Conservation (phyloP, 2,113 vertebrate genomes). For the Oreocharis arfaki region DNA sequence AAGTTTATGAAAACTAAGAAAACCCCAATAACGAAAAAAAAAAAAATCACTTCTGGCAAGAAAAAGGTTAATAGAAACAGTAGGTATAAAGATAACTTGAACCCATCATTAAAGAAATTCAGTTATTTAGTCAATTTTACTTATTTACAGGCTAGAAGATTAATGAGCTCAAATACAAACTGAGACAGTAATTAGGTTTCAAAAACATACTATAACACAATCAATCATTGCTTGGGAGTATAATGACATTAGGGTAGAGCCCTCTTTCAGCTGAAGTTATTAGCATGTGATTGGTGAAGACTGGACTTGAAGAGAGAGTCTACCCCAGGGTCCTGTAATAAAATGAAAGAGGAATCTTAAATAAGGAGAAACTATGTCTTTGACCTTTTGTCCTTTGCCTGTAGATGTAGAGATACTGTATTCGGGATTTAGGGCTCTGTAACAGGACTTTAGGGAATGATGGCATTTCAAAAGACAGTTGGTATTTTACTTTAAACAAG, state of each 20-base stretch:
- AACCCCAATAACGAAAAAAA: background rate
- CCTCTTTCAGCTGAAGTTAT: conserved; percentile 82
- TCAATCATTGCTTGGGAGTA: conserved; percentile 90
- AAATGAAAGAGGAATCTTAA: conserved; percentile 71
- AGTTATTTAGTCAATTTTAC: conserved; percentile 98
- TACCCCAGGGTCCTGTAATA: conserved; percentile 70
- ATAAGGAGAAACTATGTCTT: conserved; percentile 67
- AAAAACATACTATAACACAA: conserved; percentile 93
- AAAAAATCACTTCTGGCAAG: conserved; percentile 78
- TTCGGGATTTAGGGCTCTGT: conserved; percentile 59
- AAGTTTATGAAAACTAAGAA: conserved; percentile 69
- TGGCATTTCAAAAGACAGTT: conserved; percentile 66
- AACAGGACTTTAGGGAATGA: conserved; percentile 63
- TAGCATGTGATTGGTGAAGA: conserved; percentile 78
- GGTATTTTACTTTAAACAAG: conserved; percentile 67
- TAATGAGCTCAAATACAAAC: conserved; percentile 90
- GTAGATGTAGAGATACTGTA: conserved; percentile 59
- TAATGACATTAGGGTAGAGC: conserved; percentile 82
- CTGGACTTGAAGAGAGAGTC: conserved; percentile 67
- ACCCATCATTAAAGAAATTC: conserved; percentile 94
- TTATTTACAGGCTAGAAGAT: conserved; percentile 95
- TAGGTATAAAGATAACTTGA: conserved; percentile 90
- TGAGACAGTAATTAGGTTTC: conserved; percentile 96
- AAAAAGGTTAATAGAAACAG: conserved; percentile 88
- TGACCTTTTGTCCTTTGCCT: conserved; percentile 71